These are phyloP conservation scores for Gobio occitaniae DNA, from an alignment of 2,797 vertebrate genomes.

Conservation along the genomic window DNA sequence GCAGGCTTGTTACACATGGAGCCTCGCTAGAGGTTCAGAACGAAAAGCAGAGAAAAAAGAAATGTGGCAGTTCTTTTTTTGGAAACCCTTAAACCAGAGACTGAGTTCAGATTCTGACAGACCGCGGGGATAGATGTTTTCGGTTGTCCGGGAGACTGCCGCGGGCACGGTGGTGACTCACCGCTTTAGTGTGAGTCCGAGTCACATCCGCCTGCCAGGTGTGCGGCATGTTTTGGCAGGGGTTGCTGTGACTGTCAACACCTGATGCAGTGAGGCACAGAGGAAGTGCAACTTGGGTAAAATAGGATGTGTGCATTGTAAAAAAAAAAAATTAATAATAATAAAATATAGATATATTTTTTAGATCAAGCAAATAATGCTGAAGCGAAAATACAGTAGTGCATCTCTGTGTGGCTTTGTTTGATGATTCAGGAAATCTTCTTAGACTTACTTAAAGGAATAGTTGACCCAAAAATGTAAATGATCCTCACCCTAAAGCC, in stretches of 20 bases:
- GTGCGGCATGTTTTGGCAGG: constrained; percentile 62
- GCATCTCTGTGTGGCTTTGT: too few relatives aligned
- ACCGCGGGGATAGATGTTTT: constrained; percentile 42
- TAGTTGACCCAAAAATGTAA: too few relatives aligned
- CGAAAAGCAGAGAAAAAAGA: not conserved
- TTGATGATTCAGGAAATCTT: too few relatives aligned
- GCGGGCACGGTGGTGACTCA: constrained; percentile 51
- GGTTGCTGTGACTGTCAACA: constrained; percentile 59
- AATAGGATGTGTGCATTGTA: not conserved
- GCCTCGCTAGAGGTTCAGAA: constrained; percentile 25
- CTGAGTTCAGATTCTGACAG: constrained; percentile 50
- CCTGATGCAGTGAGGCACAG: constrained; percentile 68
- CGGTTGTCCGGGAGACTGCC: constrained; percentile 29
- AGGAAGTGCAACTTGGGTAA: constrained; percentile 51
- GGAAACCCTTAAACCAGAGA: constrained; percentile 65
- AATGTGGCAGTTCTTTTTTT: constrained; percentile 72
- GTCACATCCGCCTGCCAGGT: constrained; percentile 66
- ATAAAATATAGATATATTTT: not conserved
- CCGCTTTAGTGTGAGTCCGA: constrained; percentile 47
- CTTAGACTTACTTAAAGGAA: too few relatives aligned
- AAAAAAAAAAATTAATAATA: too few relatives aligned
- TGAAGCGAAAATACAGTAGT: not conserved
- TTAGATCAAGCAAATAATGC: not conserved
- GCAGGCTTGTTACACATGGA: constrained; percentile 34
- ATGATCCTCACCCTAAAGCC: too few relatives aligned